Evolutionary conservation across 2,113 vertebrate species (phyloP), one percentile per base, ranked within the genome.

Genomic region (Psittacula cyanocephala): DNA sequence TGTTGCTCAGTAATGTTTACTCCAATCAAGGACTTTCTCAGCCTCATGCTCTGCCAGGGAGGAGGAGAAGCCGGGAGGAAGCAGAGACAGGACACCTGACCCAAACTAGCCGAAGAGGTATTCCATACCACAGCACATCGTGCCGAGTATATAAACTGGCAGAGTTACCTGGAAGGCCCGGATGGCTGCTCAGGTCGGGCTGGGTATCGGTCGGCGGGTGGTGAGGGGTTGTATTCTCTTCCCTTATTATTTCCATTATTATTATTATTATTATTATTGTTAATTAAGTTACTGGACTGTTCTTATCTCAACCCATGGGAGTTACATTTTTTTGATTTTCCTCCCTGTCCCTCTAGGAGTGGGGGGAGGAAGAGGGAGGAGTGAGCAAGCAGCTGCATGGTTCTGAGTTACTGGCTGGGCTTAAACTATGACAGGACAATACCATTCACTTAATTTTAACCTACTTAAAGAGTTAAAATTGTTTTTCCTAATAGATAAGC

Each of bases 301-400:
- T 13, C 53, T 33, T 33, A 33, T 33, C 31, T 33, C 53, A 57
- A 20, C 53, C 31, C 5, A 3, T 13, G 53, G 53, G 53, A 57
- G 55, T 22, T 57, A 57, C 19, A 33, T 57, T 33, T 18, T 33
- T 55, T 33, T 1, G 5, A 22, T 22, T n/a, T 31, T 57, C 55
- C 55, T n/a, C 55, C 55, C 19, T 19, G n/a, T 9, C 19, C 55
- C 55, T n/a, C 55, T 5, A 1, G 55, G 31, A 57, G 31, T 22
- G 11, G 19, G 31, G 55, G 19, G 19, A n/a, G 8, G 19, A 57
- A 57, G 20, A 11, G 20, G 10, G 19, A 18, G 31, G 19, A 57
- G 31, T n/a, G 19, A 57, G 31, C 0, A 2, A 33, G 55, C 12
- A 2, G 31, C 31, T 33, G 31, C 20, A 3, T 4, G 12, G 19